These are phyloP conservation scores for Diceros bicornis DNA, from an alignment of 2,797 vertebrate genomes.

Conservation along the genomic window DNA sequence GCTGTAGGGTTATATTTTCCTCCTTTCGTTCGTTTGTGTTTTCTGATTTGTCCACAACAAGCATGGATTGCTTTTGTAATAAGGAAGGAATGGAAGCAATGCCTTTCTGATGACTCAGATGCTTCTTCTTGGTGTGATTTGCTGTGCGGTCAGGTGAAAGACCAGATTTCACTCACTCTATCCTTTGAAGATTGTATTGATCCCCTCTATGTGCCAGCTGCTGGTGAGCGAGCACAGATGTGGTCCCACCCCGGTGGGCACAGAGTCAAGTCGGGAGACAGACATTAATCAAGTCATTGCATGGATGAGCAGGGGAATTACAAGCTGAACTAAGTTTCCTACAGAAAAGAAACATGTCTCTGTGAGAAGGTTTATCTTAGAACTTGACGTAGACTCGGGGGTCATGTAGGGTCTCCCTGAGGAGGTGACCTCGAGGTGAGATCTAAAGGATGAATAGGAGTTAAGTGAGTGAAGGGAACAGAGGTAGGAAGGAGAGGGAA, in stretches of 20 bases:
- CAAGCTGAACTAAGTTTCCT: too few species aligned
- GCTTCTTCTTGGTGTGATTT: not conserved
- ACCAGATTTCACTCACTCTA: fast-evolving
- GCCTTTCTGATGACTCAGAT: not conserved
- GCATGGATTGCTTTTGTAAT: not conserved
- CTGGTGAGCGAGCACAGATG: not conserved
- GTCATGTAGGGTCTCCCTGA: not conserved
- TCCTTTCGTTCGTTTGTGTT: not conserved
- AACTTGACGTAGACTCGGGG: not conserved
- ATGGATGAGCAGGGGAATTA: too few species aligned
- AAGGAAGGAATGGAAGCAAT: not conserved
- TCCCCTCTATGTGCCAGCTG: not conserved
- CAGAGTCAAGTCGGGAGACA: not conserved
- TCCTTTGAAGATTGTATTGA: not conserved
- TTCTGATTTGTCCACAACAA: not conserved
- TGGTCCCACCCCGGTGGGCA: not conserved
- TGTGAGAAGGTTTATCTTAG: not conserved
- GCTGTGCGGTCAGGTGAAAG: not conserved
- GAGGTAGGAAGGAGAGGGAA: not conserved
- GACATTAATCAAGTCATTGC: not conserved
- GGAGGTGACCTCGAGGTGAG: not conserved
- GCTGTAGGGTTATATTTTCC: not conserved
- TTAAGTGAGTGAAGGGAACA: not conserved
- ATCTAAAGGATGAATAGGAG: not conserved
- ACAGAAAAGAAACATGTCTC: not conserved